These are phyloP conservation scores for Nothoprocta perdicaria DNA, from an alignment of 2,113 vertebrate genomes.

Conservation along the genomic window DNA sequence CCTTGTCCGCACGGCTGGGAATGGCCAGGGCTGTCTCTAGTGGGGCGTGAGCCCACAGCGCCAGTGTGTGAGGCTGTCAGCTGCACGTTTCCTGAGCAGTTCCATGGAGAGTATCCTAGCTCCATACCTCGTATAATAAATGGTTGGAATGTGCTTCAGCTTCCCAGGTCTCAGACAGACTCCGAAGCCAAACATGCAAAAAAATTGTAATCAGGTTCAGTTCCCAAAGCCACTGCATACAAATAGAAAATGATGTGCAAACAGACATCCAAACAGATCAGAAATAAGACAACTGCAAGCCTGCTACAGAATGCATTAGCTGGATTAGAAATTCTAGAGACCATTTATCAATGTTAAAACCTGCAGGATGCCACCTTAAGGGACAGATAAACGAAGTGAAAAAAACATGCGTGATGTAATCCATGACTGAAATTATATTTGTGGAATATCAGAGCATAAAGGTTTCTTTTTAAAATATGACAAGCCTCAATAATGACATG, in stretches of 20 bases:
- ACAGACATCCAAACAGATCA: neutral
- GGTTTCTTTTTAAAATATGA: neutral
- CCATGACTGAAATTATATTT: neutral
- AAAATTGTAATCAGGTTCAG: neutral
- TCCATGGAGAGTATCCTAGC: too few species aligned
- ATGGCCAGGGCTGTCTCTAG: neutral
- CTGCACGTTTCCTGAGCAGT: neutral
- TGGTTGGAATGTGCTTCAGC: neutral
- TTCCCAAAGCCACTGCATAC: neutral
- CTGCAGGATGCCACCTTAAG: neutral
- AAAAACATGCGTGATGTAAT: neutral
- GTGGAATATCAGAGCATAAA: neutral
- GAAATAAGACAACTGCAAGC: neutral
- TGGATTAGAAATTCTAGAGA: neutral
- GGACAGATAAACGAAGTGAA: neutral
- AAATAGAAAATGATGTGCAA: neutral
- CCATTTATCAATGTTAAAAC: neutral
- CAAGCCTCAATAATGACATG: neutral
- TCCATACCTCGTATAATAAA: neutral
- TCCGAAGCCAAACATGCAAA: neutral
- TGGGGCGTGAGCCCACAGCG: neutral
- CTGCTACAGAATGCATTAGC: neutral
- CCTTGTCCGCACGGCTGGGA: neutral
- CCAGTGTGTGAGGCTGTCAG: neutral
- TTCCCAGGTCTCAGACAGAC: fast-evolving